These are phyloP conservation scores for Cremastinae sp. DNA, from an alignment of 2,888 invertebrate species.

Conservation along the genomic window DNA sequence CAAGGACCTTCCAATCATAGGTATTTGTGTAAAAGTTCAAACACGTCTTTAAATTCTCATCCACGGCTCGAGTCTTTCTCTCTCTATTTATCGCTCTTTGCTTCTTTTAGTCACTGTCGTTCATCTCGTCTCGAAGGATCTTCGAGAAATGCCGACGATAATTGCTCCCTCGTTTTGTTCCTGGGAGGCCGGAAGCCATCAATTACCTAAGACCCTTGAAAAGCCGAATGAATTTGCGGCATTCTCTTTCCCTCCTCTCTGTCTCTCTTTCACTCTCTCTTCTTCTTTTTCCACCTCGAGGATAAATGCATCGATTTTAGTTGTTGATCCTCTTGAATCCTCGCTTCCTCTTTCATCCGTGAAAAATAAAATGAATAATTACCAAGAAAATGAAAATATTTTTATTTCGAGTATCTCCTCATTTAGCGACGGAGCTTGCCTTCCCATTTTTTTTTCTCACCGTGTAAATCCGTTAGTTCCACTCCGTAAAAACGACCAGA, in stretches of 20 bases:
- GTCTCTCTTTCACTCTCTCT: conserved; percentile 6
- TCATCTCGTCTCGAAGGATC: conserved; percentile 54
- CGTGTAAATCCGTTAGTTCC: too few species aligned
- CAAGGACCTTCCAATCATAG: conserved; percentile 37
- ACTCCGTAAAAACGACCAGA: too few species aligned
- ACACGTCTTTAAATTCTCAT: conserved; percentile 30
- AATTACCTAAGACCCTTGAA: conserved; percentile 66
- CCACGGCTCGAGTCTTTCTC: conserved; percentile 50
- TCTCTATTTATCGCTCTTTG: conserved; percentile 37
- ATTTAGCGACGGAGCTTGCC: too few species aligned
- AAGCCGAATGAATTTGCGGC: conserved; percentile 63
- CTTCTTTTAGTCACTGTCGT: conserved; percentile 10
- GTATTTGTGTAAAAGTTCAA: conserved; percentile 47
- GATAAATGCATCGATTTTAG: conserved; percentile 20
- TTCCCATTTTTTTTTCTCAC: too few species aligned
- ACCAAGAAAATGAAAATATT: too few species aligned
- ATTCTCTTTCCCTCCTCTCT: conserved; percentile 14
- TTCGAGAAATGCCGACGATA: conserved; percentile 65
- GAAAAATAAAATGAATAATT: too few species aligned
- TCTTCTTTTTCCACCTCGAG: neutral
- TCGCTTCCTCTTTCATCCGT: neutral
- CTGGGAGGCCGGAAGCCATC: conserved; percentile 68
- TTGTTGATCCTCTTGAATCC: conserved; percentile 19
- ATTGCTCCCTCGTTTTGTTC: conserved; percentile 66
- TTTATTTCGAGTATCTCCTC: too few species aligned